These are phyloP conservation scores for Stegastes partitus DNA, from an alignment of 2,113 vertebrate genomes.

Conservation along the genomic window DNA sequence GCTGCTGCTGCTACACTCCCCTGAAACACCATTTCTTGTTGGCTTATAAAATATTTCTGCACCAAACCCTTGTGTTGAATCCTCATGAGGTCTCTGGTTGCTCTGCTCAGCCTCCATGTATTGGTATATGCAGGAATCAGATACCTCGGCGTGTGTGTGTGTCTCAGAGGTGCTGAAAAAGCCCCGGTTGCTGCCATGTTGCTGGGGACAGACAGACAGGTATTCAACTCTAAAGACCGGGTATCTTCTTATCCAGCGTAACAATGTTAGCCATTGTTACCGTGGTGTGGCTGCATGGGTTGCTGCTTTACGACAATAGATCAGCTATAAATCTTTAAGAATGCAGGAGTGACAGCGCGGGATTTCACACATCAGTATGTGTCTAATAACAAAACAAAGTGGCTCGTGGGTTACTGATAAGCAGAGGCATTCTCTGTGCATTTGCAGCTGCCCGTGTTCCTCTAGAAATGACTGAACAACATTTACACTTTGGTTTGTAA, in stretches of 20 bases:
- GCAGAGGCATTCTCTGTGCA: background rate
- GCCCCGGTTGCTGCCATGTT: slow-evolving; percentile 41
- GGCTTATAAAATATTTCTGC: slow-evolving; percentile 77
- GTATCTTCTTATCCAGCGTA: slow-evolving; percentile 49
- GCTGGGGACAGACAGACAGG: slow-evolving; percentile 52
- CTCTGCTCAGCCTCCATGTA: slow-evolving; percentile 40
- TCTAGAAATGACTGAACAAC: background rate
- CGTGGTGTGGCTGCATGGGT: slow-evolving; percentile 30
- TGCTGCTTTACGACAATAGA: slow-evolving; percentile 36
- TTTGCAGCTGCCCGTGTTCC: background rate
- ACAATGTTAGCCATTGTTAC: slow-evolving; percentile 45
- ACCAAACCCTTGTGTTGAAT: slow-evolving; percentile 49
- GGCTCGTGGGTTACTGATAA: background rate
- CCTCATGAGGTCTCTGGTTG: slow-evolving; percentile 64
- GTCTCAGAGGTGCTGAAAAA: slow-evolving; percentile 53
- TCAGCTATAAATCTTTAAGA: slow-evolving; percentile 51
- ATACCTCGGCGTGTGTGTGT: slow-evolving; percentile 45
- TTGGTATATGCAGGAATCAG: slow-evolving; percentile 60
- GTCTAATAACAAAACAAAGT: background rate
- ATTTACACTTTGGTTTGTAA: background rate
- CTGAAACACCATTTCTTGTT: slow-evolving; percentile 41
- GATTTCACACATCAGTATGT: slow-evolving; percentile 19
- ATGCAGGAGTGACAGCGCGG: slow-evolving; percentile 12
- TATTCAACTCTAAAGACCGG: slow-evolving; percentile 50
- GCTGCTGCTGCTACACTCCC: background rate